Percentiles rank a stretch among this genome's conserved stretches.
These are phyloP conservation scores for Ferrisia virgata DNA, from an alignment of 2,888 invertebrate species.

Conservation along the genomic window DNA sequence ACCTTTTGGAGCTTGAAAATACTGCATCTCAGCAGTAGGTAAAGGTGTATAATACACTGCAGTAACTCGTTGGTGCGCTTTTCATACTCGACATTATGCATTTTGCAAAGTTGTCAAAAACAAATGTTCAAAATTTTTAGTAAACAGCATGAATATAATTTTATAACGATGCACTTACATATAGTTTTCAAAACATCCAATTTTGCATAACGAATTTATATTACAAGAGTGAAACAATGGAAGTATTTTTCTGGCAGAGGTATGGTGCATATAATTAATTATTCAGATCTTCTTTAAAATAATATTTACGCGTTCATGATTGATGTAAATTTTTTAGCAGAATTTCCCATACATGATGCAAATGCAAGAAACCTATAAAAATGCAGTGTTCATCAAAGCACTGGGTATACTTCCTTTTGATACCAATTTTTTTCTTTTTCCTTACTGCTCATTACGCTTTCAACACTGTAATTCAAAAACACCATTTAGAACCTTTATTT, in stretches of 20 bases:
- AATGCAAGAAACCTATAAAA: not conserved
- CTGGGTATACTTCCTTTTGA: not conserved
- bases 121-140: not conserved
- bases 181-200: not conserved
- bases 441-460: slow-evolving; percentile 7
- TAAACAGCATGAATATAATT: not conserved
- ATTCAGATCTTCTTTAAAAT: too few relatives aligned
- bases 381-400: slow-evolving; percentile 1
- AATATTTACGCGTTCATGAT: not conserved
- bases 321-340: not conserved
- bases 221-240: not conserved
- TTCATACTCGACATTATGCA: not conserved
- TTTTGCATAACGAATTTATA: not conserved
- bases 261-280: not conserved
- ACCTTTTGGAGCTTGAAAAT: too few relatives aligned
- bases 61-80: not conserved
- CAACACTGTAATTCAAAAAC: not conserved
- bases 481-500: slow-evolving; percentile 32
- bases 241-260: not conserved
- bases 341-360: not conserved
- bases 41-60: not conserved
- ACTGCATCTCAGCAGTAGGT: too few relatives aligned
- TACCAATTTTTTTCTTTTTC: slow-evolving; percentile 28
- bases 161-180: not conserved
- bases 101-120: slow-evolving; percentile 3